Evolutionary conservation across 2,113 vertebrate species (phyloP), one percentile per base, ranked within the genome.

Genomic region (Aspidoscelis tigris): DNA sequence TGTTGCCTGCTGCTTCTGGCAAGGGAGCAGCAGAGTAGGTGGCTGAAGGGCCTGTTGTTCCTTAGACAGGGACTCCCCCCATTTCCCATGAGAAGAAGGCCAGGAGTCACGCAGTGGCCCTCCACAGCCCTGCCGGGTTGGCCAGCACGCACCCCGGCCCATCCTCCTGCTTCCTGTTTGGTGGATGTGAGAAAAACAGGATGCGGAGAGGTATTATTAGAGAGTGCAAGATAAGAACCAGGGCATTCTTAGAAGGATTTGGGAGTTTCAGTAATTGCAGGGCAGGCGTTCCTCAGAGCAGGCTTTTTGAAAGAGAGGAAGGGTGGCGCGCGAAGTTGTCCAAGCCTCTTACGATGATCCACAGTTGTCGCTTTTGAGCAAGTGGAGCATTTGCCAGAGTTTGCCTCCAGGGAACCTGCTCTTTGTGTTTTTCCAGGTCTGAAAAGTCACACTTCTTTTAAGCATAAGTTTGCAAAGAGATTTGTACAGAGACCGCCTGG

Each of bases 171-270:
- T 77, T 84, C 82, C 65, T 84, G 74, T 20, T 77, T 39, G 2
- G 22, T 43, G 20, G 24, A 70, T 3, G 6, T 43, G 65, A 70
- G 82, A n/a, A 84, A 77, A 84, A 77, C 22, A 69, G 74, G 74
- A 84, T 75, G 61, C 43, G 10, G 5, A 26, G 55, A 74, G 71
- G 55, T 65, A 43, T 83, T 53, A 74, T 76, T 8, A 44, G 24
- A 66, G 39, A 18, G 58, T 33, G 33, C n/a, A 2, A 33, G 80
- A 81, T 81, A 71, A 71, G 68, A 43, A 43, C 47, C 6, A 33
- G n/a, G 68, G 80, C n/a, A 21, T 81, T 81, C 69, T 69, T 55
- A 12, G 50, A 55, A 71, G 80, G 50, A 72, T 14, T 12, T 21
- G 33, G 68, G 68, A 24, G 50, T 7, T 71, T 12, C 5, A 4